Evolutionary conservation across 1,140 invertebrate species (phyloP), one percentile per base, ranked within the genome.

Genomic region (Pararge aegeria): DNA sequence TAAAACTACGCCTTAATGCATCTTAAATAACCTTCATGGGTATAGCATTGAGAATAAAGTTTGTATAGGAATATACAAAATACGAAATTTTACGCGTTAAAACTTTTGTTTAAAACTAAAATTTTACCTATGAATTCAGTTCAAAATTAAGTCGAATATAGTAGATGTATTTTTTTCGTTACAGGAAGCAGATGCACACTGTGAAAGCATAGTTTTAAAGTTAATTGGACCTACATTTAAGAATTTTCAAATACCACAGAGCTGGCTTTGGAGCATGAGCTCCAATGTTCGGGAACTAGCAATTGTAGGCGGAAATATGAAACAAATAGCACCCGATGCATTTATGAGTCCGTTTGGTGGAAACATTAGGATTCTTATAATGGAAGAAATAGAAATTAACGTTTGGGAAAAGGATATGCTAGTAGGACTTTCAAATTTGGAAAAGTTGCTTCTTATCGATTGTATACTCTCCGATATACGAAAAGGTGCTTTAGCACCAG

Each of bases 221-320:
- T 51, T 87, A 20, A 64, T 65, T 9, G 42, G 65, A 10, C 73
- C 80, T 2, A 64, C 51, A 13, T 88, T 87, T 48, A 30, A 34
- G 29, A 73, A 86, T 44, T 68, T 49, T 13, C 80, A 68, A n/a
- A 42, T 89, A 15, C 80, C 81, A 1, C 18, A 37, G 16, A 67
- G 75, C 38, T 89, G 80, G 80, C 30, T 89, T 7, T 66, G 68
- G 13, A 55, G 27, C 10, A 20, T 84, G 16, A 64, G 70, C 29
- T 30, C 60, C 0, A 69, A 68, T 10, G 63, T 89, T n/a, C 59
- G 64, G 10, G 70, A 73, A 34, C 44, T 87, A 1, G 21, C 48
- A 13, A 80, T 87, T 24, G 38, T 66, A n/a, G 68, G 75, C 7
- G 84, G 86, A 29, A 87, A 89, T 29, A 67, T 84, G 1, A 64